These are phyloP conservation scores for Eupithecia exiguata DNA, from an alignment of 2,888 invertebrate species.

Conservation along the genomic window DNA sequence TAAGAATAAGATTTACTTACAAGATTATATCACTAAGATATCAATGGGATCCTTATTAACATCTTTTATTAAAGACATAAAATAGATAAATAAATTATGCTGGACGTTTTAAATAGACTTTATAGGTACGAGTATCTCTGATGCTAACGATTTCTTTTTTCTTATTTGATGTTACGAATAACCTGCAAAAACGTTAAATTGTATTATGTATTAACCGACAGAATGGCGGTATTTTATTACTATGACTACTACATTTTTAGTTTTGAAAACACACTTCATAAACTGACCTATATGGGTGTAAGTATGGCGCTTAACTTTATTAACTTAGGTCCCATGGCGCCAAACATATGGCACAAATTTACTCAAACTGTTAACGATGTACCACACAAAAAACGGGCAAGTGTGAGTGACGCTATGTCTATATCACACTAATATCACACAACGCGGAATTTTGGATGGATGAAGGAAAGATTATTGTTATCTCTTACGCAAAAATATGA, in stretches of 20 bases:
- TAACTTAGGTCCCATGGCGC: constrained; percentile 75
- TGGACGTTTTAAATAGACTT: background rate
- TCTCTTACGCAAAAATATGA: background rate
- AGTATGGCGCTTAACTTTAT: constrained; percentile 58
- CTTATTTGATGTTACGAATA: background rate
- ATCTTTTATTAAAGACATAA: background rate
- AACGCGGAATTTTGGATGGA: background rate
- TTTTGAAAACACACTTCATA: background rate
- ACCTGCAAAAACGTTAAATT: background rate
- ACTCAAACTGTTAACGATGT: constrained; percentile 59
- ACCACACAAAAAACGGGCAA: constrained; percentile 52
- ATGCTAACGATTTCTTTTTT: background rate
- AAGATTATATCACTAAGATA: background rate
- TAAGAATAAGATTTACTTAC: background rate
- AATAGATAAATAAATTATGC: background rate
- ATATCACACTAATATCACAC: background rate
- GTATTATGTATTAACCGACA: background rate
- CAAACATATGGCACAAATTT: constrained; percentile 69
- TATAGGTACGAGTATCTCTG: background rate
- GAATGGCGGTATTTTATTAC: background rate
- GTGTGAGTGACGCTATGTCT: constrained; percentile 8
- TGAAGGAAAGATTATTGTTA: background rate
- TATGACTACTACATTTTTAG: no score
- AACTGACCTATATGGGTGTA: background rate
- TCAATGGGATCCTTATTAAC: background rate